Evolutionary conservation across 2,888 invertebrate species (phyloP).

Genomic region (Dicyrtoma fusca): DNA sequence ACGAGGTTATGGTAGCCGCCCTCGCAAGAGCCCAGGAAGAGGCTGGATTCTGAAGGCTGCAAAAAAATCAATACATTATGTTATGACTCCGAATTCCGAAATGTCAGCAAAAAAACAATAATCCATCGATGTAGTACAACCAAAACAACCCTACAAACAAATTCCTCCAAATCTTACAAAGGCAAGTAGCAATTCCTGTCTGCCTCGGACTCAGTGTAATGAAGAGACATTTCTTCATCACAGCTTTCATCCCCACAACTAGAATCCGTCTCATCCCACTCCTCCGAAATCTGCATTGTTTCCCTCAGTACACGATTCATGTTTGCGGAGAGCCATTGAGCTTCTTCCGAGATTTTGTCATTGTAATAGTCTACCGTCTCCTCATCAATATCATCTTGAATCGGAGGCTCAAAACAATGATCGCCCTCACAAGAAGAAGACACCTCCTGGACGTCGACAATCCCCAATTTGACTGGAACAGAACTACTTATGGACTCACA

Average conservation of each 20-base stretch:
- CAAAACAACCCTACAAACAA: not conserved
- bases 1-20: constrained; percentile 32
- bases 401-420: too few relatives aligned
- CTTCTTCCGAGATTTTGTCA: constrained; percentile 29
- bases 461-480: too few relatives aligned
- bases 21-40: constrained; percentile 30
- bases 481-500: too few relatives aligned
- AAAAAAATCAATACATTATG: not conserved
- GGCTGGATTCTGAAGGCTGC: constrained; percentile 15
- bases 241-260: constrained; percentile 41
- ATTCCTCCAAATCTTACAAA: constrained; percentile 18
- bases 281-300: constrained; percentile 31
- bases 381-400: not conserved
- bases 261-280: constrained; percentile 42
- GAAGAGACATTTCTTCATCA: constrained; percentile 30
- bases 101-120: too few relatives aligned
- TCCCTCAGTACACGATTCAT: constrained; percentile 28
- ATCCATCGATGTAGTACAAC: not conserved
- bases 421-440: too few relatives aligned
- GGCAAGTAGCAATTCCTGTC: constrained; percentile 22
- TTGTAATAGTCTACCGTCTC: not conserved
- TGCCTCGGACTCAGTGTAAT: constrained; percentile 19
- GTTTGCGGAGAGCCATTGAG: constrained; percentile 26
- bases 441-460: too few relatives aligned
- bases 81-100: too few relatives aligned